These are phyloP conservation scores for Mungos mungo DNA, from an alignment of 2,113 vertebrate genomes.

Conservation along the genomic window DNA sequence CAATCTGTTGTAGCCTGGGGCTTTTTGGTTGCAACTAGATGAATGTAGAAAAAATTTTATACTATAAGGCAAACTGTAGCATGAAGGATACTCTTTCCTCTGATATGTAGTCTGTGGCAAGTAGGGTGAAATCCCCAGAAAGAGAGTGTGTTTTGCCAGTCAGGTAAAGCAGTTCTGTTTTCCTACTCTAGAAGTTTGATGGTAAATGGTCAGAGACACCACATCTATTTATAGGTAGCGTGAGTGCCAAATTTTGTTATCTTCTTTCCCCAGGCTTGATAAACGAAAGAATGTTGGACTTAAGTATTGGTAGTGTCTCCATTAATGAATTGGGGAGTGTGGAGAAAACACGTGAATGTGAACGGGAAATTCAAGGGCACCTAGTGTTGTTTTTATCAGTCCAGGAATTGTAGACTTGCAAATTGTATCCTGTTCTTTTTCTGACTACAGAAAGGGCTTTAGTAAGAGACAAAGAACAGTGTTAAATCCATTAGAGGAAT, in stretches of 20 bases:
- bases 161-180: constrained; percentile 18
- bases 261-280: constrained; percentile 70
- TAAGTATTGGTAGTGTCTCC: constrained; percentile 50
- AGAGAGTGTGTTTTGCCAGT: background rate
- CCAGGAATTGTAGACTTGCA: constrained; percentile 50
- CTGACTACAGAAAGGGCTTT: background rate
- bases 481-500: constrained; percentile 72
- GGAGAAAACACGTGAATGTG: constrained; percentile 58
- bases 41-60: background rate
- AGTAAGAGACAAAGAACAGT: constrained; percentile 64
- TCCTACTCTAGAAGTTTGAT: background rate
- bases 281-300: constrained; percentile 63
- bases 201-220: constrained; percentile 30
- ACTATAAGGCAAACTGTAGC: background rate
- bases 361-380: constrained; percentile 68
- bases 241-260: constrained; percentile 64
- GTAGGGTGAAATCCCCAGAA: background rate
- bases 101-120: background rate
- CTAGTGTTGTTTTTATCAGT: constrained; percentile 68
- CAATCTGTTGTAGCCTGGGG: background rate
- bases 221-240: constrained; percentile 52
- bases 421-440: constrained; percentile 68
- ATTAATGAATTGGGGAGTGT: constrained; percentile 46
- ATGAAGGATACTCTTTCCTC: background rate
- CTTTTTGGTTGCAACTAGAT: background rate